Evolutionary conservation across 1,140 invertebrate species (phyloP), one percentile per base, ranked within the genome.

Genomic region (Aphaenogaster rudis): DNA sequence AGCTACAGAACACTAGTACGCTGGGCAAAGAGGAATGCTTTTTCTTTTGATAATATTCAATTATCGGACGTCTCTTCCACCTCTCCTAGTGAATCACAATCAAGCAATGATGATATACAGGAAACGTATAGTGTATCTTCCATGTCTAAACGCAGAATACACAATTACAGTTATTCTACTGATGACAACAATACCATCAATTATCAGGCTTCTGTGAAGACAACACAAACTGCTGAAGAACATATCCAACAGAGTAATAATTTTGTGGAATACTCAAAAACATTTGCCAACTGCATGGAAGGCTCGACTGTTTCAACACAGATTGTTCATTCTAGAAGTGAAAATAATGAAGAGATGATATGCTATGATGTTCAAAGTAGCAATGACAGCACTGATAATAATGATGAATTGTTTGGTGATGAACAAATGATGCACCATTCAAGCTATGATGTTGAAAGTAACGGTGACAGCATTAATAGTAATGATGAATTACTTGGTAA

Each of bases 1-100:
- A 66, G 33, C 15, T 66, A 66, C 36, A 66, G 63, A 66, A 66
- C 63, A 39, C 13, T 66, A 39, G 17, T 13, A 39, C 33, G 63
- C 13, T 42, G 63, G 36, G 5, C 13, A 17, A 39, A 66, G 5
- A 66, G 63, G 8, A 5, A 39, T 39, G 63, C 36, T 6, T 66
- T 66, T 42, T 66, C 63, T 39, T 66, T 66, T 15, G 63, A 66
- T 39, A 1, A 66, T 15, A 39, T 39, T 39, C 36, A 66, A 39
- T 17, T 66, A 17, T 66, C 63, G 17, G 33, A 66, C 5, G 33
- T 15, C 6, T 36, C 36, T 7, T 15, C 33, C 7, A 66, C 36
- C 17, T 3, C 21, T 28, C 21, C 36, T 39, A 17, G n/a, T 66
- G 36, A 66, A 17, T 66, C 36, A n/a, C 21, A 39, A 66, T 66